These are phyloP conservation scores for Campaea margaritaria DNA, from an alignment of 2,888 invertebrate species.

Conservation along the genomic window DNA sequence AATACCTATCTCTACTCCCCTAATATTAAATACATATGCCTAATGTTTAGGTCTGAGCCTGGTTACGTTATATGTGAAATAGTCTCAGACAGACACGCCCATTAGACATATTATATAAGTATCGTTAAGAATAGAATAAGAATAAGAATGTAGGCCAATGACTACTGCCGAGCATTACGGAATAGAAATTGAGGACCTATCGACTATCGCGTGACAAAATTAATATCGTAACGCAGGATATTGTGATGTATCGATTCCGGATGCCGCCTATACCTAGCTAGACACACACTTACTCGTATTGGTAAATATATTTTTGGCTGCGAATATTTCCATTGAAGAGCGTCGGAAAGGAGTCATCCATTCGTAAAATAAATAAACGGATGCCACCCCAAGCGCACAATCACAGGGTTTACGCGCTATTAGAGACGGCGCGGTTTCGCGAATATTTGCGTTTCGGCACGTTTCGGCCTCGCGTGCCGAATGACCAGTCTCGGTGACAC, in stretches of 20 bases:
- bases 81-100: too few species aligned
- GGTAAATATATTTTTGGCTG: slow-evolving; percentile 25
- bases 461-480: slow-evolving; percentile 41
- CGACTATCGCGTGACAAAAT: slow-evolving; percentile 35
- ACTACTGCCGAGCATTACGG: slow-evolving; percentile 35
- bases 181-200: slow-evolving; percentile 28
- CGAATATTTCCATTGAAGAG: slow-evolving; percentile 27
- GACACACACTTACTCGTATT: slow-evolving; percentile 25
- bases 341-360: slow-evolving; percentile 51
- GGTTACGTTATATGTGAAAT: not conserved
- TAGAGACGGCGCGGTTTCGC: slow-evolving; percentile 59
- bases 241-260: slow-evolving; percentile 17
- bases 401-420: slow-evolving; percentile 72
- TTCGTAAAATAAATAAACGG: slow-evolving; percentile 62
- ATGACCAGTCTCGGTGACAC: slow-evolving; percentile 48
- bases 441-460: slow-evolving; percentile 63
- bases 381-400: slow-evolving; percentile 59
- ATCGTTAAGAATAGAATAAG: too few species aligned
- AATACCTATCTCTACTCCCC: too few species aligned
- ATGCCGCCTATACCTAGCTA: slow-evolving; percentile 3
- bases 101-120: too few species aligned
- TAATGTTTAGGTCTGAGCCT: not conserved
- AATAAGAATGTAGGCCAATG: slow-evolving; percentile 35
- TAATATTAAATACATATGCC: not conserved
- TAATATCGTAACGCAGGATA: slow-evolving; percentile 16